Base-by-base conservation (phyloP, 2,888 invertebrate species). In the Sabatieria punctata region DNA sequence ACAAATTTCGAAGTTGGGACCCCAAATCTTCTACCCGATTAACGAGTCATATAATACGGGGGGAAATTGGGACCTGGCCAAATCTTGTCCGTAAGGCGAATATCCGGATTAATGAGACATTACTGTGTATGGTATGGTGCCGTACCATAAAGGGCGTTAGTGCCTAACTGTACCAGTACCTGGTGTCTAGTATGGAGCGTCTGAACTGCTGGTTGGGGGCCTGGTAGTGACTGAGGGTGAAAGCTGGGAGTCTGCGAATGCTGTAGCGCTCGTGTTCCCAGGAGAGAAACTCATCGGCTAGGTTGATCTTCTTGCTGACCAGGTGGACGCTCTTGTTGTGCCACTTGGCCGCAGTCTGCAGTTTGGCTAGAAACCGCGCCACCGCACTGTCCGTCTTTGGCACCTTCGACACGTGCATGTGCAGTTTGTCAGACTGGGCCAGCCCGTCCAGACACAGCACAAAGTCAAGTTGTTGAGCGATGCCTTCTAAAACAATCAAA, bases 211-310 rank as follows among this genome's bases (percentile, higher is more conserved):
- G 59, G 48, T 63, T 63, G 43, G 67, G 65, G 13, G 62, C 58
- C 13, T 64, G 74, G 4, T 85, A 65, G 1, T 80, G 76, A 1
- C 91, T 91, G 3, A 95, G 60, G 0, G 93, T 93, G 63, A 91
- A 84, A 0, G 89, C 89, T 0, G 88, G 80, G 59, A 91, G 75
- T 52, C 89, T 74, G 53, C 85, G 76, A 56, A 95, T 85, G 65
- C 88, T 89, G 70, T 83, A 95, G 54, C 86, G 73, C 68, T 97
- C 95, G 63, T 97, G 95, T 61, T 93, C 91, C 95, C 95, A 97
- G 0, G 88, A 83, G 25, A 91, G 68, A 46, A 79, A 74, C 55
- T 85, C 83, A 45, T 91, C 88, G 0, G 86, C 88, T 46, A 95
- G 71, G 72, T 91, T 91, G 57, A 97, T 95, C 73, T 95, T 95